Conservation (phyloP, 2,888 invertebrate species). For the Drosophila subsilvestris region DNA sequence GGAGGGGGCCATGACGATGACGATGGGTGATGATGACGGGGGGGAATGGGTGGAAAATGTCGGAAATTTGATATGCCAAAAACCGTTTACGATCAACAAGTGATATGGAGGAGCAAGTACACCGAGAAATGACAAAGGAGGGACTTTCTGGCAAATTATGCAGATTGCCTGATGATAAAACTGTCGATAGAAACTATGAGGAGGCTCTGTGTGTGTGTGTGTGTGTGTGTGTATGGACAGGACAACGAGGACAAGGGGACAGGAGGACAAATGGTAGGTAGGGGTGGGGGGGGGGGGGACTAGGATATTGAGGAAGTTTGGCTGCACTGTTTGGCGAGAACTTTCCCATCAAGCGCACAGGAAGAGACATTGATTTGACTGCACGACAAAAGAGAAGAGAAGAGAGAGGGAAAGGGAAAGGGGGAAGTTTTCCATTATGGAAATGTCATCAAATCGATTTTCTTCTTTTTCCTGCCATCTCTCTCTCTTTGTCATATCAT, state of each 20-base stretch:
- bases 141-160: conserved; percentile 64
- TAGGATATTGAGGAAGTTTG: conserved; percentile 52
- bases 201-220: no score
- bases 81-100: conserved; percentile 50
- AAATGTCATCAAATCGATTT: conserved; percentile 51
- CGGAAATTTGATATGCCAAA: conserved; percentile 56
- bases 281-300: background rate
- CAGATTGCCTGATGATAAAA: conserved; percentile 51
- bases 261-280: no score
- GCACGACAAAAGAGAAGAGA: conserved; percentile 3
- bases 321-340: conserved; percentile 45
- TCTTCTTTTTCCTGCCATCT: conserved; percentile 10
- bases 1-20: conserved; percentile 13
- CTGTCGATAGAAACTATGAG: background rate
- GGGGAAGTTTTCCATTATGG: conserved; percentile 50
- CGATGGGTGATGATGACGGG: background rate
- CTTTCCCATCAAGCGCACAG: conserved; percentile 44
- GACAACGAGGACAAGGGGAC: conserved; percentile 1
- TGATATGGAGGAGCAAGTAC: conserved; percentile 27
- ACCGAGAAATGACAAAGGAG: conserved; percentile 9
- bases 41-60: conserved; percentile 24
- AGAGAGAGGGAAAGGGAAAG: background rate
- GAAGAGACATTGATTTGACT: conserved; percentile 49
- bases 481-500: conserved; percentile 15
- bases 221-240: no score